A percentile compares a stretch with the other conserved stretches of the same genome.
These are phyloP conservation scores for Cantharis rufa DNA, from an alignment of 2,888 invertebrate species.

Conservation along the genomic window DNA sequence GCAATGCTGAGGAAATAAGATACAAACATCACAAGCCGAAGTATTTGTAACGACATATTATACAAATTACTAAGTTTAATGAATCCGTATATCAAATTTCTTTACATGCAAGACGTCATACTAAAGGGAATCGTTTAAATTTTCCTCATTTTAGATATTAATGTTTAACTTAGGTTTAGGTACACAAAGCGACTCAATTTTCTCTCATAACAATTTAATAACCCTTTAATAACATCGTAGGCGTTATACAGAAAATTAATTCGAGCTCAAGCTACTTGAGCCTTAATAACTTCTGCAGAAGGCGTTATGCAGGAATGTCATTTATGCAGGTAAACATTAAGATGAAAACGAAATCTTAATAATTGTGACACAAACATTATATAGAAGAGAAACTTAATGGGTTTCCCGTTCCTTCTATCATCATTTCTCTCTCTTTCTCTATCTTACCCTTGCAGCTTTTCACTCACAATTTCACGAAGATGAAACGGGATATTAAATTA, in stretches of 20 bases:
- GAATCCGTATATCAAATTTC: constrained; percentile 3
- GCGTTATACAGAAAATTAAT: constrained; percentile 50
- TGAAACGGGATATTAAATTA: constrained; percentile 47
- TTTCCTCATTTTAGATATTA: constrained; percentile 23
- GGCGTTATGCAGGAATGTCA: constrained; percentile 44
- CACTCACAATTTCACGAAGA: constrained; percentile 32
- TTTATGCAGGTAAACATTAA: constrained; percentile 49
- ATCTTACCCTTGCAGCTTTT: constrained; percentile 20
- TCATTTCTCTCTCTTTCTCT: constrained; percentile 28
- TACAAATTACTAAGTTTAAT: neutral
- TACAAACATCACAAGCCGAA: neutral
- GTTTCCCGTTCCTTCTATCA: constrained; percentile 35
- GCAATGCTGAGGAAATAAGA: neutral
- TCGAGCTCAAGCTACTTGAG: constrained; percentile 45
- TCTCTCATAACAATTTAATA: constrained; percentile 52
- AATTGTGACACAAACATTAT: constrained; percentile 53
- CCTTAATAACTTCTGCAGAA: constrained; percentile 43
- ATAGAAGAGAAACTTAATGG: constrained; percentile 38
- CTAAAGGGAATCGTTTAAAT: constrained; percentile 5
- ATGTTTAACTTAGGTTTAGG: constrained; percentile 25
- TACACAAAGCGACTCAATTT: constrained; percentile 35
- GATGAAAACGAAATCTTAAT: constrained; percentile 54
- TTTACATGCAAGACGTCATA: neutral
- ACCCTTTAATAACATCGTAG: constrained; percentile 48
- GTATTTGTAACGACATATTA: neutral